Evolutionary conservation across 2,888 invertebrate genomes (phyloP).

Genomic region (Drosophila meridionalis): DNA sequence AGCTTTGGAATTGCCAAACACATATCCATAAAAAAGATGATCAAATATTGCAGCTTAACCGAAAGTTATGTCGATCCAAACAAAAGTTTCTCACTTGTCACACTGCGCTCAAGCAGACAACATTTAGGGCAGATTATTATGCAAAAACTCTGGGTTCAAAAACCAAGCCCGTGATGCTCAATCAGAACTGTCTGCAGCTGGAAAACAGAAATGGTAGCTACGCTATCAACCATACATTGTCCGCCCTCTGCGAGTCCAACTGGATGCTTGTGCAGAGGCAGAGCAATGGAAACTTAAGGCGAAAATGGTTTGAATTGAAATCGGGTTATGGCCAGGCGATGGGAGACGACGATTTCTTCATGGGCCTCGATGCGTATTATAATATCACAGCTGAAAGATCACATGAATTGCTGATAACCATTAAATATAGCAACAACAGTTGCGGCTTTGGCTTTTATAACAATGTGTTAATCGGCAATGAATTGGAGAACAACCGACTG

Average conservation of each 20-base stretch:
- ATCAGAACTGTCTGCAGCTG: background rate
- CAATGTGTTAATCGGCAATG: background rate
- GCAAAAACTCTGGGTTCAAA: background rate
- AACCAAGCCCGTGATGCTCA: background rate
- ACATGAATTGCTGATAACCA: conserved; percentile 11
- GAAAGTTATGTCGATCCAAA: background rate
- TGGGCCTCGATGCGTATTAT: conserved; percentile 5
- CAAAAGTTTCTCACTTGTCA: background rate
- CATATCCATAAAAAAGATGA: background rate
- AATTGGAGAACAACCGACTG: background rate
- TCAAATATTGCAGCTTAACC: background rate
- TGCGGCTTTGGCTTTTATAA: background rate
- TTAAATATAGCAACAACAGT: background rate
- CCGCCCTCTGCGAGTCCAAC: background rate
- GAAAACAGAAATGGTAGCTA: background rate
- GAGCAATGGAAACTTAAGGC: background rate
- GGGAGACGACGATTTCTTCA: background rate
- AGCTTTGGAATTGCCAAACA: background rate
- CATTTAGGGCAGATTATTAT: background rate
- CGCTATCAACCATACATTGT: background rate
- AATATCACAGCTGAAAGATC: background rate
- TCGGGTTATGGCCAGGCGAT: background rate
- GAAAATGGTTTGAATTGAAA: background rate
- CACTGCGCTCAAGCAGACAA: background rate
- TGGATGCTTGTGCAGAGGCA: conserved; percentile 2